phyloP scores from a whole-genome alignment of 2,797 vertebrate genomes.

The Threskiornis aethiopicus region DNA sequence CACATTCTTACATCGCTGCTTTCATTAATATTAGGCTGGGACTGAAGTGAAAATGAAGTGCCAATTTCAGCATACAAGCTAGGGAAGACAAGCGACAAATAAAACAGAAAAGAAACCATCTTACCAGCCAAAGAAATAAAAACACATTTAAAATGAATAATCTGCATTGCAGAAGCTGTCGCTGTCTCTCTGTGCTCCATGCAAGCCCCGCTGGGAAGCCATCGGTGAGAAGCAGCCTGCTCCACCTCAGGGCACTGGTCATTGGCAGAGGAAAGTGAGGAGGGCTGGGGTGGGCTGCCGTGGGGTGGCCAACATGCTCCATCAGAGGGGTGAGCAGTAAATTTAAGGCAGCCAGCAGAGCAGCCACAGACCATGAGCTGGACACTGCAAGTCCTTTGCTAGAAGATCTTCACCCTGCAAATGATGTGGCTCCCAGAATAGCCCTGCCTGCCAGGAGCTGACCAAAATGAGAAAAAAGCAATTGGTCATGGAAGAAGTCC shows the following conservation, averaged over 20 bases:
- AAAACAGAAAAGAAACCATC: conserved; percentile 21
- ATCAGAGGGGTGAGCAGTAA: rapidly evolving
- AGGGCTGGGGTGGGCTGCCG: neutral
- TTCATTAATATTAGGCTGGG: conserved; percentile 39
- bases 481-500: neutral
- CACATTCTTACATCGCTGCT: neutral
- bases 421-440: neutral
- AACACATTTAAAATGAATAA: neutral
- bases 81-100: conserved; percentile 6
- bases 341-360: neutral
- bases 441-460: neutral
- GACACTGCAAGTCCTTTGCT: neutral
- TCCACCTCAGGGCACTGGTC: neutral
- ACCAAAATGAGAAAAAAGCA: neutral
- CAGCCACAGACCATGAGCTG: neutral
- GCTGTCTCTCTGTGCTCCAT: neutral
- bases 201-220: neutral
- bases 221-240: neutral
- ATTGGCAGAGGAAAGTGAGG: neutral
- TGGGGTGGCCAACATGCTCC: rapidly evolving
- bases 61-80: conserved; percentile 52
- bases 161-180: neutral
- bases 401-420: neutral
- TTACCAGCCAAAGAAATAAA: neutral
- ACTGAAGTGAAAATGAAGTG: conserved; percentile 50